These are phyloP conservation scores for Helicoverpa zea DNA, from an alignment of 1,140 invertebrate genomes.

Conservation along the genomic window DNA sequence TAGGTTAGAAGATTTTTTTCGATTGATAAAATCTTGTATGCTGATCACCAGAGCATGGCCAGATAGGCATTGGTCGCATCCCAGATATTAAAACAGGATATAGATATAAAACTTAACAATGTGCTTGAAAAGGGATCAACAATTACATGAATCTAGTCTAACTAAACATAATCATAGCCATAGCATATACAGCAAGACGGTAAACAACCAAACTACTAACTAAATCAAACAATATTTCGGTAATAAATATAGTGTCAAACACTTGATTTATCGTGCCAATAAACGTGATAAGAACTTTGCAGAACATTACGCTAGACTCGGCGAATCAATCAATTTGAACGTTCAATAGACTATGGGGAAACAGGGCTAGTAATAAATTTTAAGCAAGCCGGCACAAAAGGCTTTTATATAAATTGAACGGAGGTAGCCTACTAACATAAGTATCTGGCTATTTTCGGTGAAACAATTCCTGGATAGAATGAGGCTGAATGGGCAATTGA, in stretches of 20 bases:
- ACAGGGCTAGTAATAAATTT: not conserved
- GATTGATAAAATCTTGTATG: too few relatives aligned
- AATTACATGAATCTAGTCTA: not conserved
- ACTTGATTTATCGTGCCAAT: constrained; percentile 14
- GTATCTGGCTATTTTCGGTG: not conserved
- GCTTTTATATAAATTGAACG: constrained; percentile 38
- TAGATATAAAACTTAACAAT: too few relatives aligned
- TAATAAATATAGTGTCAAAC: constrained; percentile 9
- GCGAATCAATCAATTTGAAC: constrained; percentile 41
- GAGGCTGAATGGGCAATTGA: too few relatives aligned
- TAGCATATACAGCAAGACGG: not conserved
- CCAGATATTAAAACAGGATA: too few relatives aligned
- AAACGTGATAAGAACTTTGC: constrained; percentile 23
- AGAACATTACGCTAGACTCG: constrained; percentile 22
- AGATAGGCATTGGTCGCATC: too few relatives aligned
- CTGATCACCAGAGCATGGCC: too few relatives aligned
- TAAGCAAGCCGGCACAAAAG: not conserved
- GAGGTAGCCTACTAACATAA: not conserved
- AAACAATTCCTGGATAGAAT: too few relatives aligned
- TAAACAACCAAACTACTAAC: not conserved
- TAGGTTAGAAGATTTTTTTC: too few relatives aligned
- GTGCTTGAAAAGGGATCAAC: not conserved
- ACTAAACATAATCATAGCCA: not conserved
- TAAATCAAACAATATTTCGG: not conserved
- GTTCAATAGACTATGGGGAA: constrained; percentile 1